phyloP scores from a whole-genome alignment of 2,113 vertebrate species.

The Eurypyga helias region DNA sequence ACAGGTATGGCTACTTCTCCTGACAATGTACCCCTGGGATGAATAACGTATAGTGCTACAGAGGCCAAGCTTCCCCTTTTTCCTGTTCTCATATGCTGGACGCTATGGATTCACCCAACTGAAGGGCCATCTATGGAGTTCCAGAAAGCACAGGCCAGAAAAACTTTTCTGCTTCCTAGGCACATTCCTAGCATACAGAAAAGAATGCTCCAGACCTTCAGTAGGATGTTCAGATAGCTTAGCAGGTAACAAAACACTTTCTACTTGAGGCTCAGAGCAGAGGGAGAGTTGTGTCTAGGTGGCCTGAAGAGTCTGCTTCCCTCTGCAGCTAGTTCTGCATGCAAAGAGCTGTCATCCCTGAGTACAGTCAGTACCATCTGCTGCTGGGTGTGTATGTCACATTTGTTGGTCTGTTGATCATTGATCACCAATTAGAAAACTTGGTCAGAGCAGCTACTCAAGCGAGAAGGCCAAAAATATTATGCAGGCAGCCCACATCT shows the following conservation, averaged over 20 bases:
- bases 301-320: background rate
- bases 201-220: background rate
- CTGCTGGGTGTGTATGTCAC: background rate
- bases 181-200: background rate
- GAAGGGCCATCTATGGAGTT: background rate
- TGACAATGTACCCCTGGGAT: background rate
- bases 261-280: background rate
- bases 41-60: background rate
- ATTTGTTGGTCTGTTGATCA: background rate
- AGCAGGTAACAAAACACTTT: background rate
- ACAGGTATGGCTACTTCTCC: background rate
- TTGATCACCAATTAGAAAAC: background rate
- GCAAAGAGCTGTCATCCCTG: background rate
- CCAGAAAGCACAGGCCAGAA: background rate
- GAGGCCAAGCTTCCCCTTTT: background rate
- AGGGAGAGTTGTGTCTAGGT: background rate
- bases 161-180: background rate
- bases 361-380: conserved; percentile 28
- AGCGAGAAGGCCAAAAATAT: background rate
- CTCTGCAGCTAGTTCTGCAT: background rate
- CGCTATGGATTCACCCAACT: background rate
- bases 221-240: background rate
- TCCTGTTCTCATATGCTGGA: background rate
- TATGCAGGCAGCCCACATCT: background rate
- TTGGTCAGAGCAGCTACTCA: background rate